These are phyloP conservation scores for Macrocentrus cingulum DNA, from an alignment of 1,140 invertebrate species.

Conservation along the genomic window DNA sequence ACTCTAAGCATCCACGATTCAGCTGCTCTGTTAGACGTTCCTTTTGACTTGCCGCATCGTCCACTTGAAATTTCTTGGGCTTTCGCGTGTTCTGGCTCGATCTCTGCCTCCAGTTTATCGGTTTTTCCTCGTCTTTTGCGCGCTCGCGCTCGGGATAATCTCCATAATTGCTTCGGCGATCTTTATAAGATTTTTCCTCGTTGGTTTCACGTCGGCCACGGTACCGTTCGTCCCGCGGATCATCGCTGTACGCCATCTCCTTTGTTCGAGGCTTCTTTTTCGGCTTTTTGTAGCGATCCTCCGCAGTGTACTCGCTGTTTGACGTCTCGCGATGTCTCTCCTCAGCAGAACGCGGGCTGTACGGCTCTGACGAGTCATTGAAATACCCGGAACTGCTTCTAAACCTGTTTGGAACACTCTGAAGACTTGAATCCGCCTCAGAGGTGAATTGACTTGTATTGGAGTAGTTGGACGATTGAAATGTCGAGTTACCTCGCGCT, in stretches of 20 bases:
- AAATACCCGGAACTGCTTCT: background rate
- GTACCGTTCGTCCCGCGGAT: slow-evolving; percentile 8
- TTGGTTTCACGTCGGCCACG: no score
- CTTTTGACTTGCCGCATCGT: slow-evolving; percentile 68
- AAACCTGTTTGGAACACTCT: background rate
- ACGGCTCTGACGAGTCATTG: no score
- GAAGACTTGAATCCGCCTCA: background rate
- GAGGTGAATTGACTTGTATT: slow-evolving; percentile 31
- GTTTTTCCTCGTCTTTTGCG: slow-evolving; percentile 41
- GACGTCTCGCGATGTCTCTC: background rate
- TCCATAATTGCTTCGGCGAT: no score
- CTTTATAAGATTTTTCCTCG: no score
- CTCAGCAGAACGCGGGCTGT: background rate
- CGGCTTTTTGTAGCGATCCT: slow-evolving; percentile 15
- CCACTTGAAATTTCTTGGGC: slow-evolving; percentile 37
- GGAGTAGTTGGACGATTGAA: slow-evolving; percentile 36
- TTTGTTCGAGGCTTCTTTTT: slow-evolving; percentile 7
- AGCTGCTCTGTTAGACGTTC: slow-evolving; percentile 82
- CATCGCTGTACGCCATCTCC: slow-evolving; percentile 10
- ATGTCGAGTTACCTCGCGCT: slow-evolving; percentile 31
- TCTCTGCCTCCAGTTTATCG: slow-evolving; percentile 45
- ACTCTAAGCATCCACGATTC: slow-evolving; percentile 78
- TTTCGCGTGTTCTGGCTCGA: slow-evolving; percentile 32
- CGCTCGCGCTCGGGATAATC: slow-evolving; percentile 31
- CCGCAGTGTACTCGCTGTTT: background rate